Evolutionary conservation across 2,797 vertebrate genomes (phyloP).

Genomic region (Peromyscus eremicus): DNA sequence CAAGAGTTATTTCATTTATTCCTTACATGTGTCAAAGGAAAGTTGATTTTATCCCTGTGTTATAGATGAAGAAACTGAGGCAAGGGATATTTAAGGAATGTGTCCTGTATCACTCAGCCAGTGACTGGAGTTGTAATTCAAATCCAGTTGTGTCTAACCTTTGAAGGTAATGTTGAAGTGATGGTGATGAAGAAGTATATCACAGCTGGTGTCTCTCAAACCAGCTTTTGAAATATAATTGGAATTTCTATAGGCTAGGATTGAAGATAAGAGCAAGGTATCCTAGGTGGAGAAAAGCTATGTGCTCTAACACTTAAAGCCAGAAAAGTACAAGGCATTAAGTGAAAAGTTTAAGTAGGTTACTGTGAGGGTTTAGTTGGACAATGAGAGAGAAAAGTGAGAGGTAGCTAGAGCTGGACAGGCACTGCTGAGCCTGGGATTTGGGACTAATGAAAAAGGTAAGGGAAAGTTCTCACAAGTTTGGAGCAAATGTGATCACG

Average conservation of each 20-base stretch:
- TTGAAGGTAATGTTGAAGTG: slow-evolving; percentile 51
- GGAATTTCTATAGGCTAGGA: slow-evolving; percentile 48
- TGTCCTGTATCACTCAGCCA: slow-evolving; percentile 18
- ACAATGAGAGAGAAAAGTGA: slow-evolving; percentile 50
- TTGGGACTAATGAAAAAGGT: slow-evolving; percentile 62
- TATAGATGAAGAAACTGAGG: slow-evolving; percentile 64
- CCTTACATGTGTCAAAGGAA: slow-evolving; percentile 37
- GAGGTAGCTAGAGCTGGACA: neutral
- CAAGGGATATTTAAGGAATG: slow-evolving; percentile 57
- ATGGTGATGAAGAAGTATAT: slow-evolving; percentile 33
- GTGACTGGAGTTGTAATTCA: slow-evolving; percentile 56
- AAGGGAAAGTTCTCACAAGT: slow-evolving; percentile 19
- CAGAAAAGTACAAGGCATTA: slow-evolving; percentile 40
- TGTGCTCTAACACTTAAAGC: slow-evolving; percentile 17
- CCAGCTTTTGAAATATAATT: slow-evolving; percentile 24
- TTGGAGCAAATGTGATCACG: slow-evolving; percentile 53
- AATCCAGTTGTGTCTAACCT: slow-evolving; percentile 26
- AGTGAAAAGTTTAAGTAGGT: slow-evolving; percentile 53
- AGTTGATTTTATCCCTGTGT: slow-evolving; percentile 50
- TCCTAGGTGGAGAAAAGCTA: slow-evolving; percentile 28
- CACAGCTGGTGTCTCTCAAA: slow-evolving; percentile 23
- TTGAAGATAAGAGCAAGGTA: slow-evolving; percentile 38
- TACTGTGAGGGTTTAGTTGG: slow-evolving; percentile 60
- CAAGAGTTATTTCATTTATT: slow-evolving; percentile 62
- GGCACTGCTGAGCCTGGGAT: slow-evolving; percentile 29